phyloP scores from a whole-genome alignment of 2,888 invertebrate species.

The Glyphotaelius pellucidus region DNA sequence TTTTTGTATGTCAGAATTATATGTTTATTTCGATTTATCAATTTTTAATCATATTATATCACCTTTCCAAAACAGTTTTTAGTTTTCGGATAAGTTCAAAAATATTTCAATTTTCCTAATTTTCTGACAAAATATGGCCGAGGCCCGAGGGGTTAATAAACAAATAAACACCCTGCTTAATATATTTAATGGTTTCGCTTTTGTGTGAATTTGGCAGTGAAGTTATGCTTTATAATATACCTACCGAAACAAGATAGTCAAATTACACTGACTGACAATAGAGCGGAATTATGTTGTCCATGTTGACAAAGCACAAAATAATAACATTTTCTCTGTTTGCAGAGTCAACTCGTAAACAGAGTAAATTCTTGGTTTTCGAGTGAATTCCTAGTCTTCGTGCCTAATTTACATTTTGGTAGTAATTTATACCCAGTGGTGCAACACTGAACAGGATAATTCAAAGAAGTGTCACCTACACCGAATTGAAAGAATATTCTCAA shows the following conservation, averaged over 20 bases:
- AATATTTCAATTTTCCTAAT: too few relatives aligned
- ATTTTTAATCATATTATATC: too few relatives aligned
- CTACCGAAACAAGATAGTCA: background rate
- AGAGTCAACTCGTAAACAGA: background rate
- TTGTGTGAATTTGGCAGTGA: background rate
- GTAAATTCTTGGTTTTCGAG: background rate
- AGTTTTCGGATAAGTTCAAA: too few relatives aligned
- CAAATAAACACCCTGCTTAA: too few relatives aligned
- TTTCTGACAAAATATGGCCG: too few relatives aligned
- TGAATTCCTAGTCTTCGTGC: background rate
- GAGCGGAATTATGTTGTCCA: background rate
- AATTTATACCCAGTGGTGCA: background rate
- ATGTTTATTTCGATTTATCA: too few relatives aligned
- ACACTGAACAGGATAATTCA: background rate
- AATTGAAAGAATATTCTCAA: too few relatives aligned
- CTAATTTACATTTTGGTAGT: background rate
- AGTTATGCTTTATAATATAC: background rate
- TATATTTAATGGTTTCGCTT: background rate
- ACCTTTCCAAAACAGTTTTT: too few relatives aligned
- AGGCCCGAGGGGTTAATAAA: too few relatives aligned
- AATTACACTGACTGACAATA: background rate
- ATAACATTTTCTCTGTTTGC: background rate
- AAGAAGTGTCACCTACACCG: background rate
- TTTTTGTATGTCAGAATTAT: too few relatives aligned
- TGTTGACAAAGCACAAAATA: background rate